These are phyloP conservation scores for Clarias pachynema DNA, from an alignment of 2,797 vertebrate species.

Conservation along the genomic window DNA sequence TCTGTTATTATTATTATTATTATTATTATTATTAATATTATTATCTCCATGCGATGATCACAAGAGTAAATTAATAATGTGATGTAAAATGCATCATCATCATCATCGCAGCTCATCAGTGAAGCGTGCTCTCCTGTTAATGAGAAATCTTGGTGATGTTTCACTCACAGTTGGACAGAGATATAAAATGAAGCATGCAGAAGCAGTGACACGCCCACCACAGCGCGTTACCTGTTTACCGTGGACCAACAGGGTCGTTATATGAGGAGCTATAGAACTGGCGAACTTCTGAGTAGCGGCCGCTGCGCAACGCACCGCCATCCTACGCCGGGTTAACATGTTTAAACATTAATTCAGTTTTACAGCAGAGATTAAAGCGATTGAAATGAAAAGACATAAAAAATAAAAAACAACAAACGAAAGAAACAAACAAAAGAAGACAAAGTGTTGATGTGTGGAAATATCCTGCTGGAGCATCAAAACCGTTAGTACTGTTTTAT, in stretches of 20 bases:
- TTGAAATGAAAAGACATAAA: conserved; percentile 48
- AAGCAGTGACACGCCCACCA: conserved; percentile 36
- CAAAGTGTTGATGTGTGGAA: background rate
- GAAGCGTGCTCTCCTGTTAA: conserved; percentile 50
- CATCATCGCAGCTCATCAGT: background rate
- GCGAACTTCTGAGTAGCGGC: conserved; percentile 89
- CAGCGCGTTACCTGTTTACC: conserved; percentile 93
- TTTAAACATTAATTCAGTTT: conserved; percentile 35
- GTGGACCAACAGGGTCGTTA: conserved; percentile 96
- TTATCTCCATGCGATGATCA: background rate
- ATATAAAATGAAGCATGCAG: conserved; percentile 66
- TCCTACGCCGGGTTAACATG: conserved; percentile 74
- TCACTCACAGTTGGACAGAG: conserved; percentile 24
- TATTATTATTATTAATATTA: no score
- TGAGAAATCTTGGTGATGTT: conserved; percentile 19
- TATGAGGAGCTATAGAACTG: conserved; percentile 93
- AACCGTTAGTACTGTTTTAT: no score
- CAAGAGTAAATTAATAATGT: background rate
- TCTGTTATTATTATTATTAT: background rate
- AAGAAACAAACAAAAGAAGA: conserved; percentile 10
- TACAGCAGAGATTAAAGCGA: conserved; percentile 50
- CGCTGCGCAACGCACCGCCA: conserved; percentile 89
- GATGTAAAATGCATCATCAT: background rate
- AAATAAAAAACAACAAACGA: background rate
- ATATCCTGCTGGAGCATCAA: background rate